Evolutionary conservation across 2,888 invertebrate species (phyloP), one percentile per base, ranked within the genome.

Genomic region (Gari tellinella): DNA sequence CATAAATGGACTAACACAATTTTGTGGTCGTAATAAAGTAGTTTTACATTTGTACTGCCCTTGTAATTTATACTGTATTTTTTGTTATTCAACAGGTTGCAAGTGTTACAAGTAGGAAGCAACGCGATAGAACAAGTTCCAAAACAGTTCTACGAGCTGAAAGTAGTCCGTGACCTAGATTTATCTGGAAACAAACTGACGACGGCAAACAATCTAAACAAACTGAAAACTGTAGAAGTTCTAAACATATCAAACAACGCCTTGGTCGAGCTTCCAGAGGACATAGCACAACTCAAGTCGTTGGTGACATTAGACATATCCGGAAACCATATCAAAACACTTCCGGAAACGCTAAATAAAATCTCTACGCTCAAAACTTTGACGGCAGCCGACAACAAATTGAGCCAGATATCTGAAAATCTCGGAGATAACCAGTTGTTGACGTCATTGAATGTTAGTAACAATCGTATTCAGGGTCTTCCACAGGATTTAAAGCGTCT

Each of bases 381-480:
- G 17, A 43, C 68, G 10, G 84, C 81, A 15, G 67, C 82, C 0
- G 80, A 88, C 49, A 91, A 91, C 78, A 85, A 85, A 51, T 73
- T 91, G 31, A 70, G 80, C 52, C 66, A 74, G 40, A 84, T 91
- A 43, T 89, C 90, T 0, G 86, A 89, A 15, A 74, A 83, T 26
- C 83, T 91, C 14, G 90, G 89, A 2, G 86, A 88, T 51, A 81
- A 86, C 37, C 88, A 90, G 65, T 78, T 91, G 26, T 69, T 88
- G 31, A 78, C 78, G 37, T 74, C 82, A 12, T 68, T 89, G 3
- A 85, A 86, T 65, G 70, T 88, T n/a, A 77, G 78, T 37, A 74
- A 81, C 53, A 88, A 88, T 55, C 65, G 83, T 25, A 77, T 87
- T 40, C 70, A 82, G 26, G 85, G 83, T 12, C 72, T 87, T 51